Conservation (phyloP, 2,113 vertebrate genomes). For the Chlorodrepanis virens region DNA sequence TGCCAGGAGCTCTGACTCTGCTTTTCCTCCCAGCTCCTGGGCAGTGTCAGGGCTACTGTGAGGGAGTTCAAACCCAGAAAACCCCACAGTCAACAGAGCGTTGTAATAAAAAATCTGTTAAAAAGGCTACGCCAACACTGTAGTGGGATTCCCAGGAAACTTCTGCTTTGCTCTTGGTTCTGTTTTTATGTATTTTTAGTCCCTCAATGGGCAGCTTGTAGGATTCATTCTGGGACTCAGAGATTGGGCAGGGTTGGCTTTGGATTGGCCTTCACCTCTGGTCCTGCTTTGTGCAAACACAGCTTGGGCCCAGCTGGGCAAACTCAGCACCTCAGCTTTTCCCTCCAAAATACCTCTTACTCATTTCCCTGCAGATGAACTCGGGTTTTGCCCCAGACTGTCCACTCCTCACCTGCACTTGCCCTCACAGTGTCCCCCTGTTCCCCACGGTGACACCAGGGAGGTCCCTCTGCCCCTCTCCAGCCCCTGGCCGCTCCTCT, state of each 20-base stretch:
- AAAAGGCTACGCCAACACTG: background rate
- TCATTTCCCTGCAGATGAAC: background rate
- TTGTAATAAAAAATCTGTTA: background rate
- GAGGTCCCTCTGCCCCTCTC: background rate
- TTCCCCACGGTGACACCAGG: background rate
- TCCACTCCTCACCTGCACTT: background rate
- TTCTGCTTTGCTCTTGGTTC: background rate
- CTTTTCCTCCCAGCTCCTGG: background rate
- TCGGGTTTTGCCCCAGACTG: background rate
- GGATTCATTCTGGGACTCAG: background rate
- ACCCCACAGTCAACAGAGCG: background rate
- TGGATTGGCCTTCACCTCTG: background rate
- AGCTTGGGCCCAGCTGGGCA: background rate
- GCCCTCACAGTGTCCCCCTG: background rate
- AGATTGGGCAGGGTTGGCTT: background rate
- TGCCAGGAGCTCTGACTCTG: background rate
- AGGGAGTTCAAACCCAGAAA: background rate
- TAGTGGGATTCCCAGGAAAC: background rate
- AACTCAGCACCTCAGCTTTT: background rate
- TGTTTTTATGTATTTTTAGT: background rate
- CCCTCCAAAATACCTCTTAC: background rate
- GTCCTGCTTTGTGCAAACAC: background rate
- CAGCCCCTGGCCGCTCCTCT: too few species aligned
- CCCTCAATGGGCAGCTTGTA: background rate
- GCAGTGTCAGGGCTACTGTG: background rate